Evolutionary conservation across 2,113 vertebrate species (phyloP).

Genomic region (Mormoops blainvillei): DNA sequence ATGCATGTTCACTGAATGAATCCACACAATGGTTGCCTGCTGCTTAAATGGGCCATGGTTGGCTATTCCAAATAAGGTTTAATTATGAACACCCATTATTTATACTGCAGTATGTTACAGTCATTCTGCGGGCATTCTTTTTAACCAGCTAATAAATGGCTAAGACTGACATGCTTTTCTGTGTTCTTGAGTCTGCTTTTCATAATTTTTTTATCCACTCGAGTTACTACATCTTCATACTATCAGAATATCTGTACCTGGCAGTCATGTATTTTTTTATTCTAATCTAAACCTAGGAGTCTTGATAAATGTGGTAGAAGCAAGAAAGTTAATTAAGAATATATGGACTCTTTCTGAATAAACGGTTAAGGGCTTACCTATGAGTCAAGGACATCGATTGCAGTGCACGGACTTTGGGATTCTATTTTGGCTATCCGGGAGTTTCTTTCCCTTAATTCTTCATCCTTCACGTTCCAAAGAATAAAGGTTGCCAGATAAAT

Average conservation of each 20-base stretch:
- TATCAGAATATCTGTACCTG: background rate
- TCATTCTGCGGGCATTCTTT: background rate
- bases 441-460: background rate
- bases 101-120: background rate
- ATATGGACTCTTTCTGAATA: background rate
- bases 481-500: slow-evolving; percentile 23
- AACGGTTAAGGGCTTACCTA: background rate
- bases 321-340: background rate
- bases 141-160: background rate
- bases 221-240: background rate
- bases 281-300: background rate
- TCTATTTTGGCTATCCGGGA: background rate
- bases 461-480: background rate
- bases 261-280: background rate
- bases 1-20: background rate
- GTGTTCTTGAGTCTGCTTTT: background rate
- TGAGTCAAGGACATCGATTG: background rate
- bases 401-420: background rate
- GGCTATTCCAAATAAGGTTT: background rate
- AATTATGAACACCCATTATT: background rate
- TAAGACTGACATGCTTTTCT: background rate
- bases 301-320: background rate
- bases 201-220: background rate
- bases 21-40: background rate
- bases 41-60: background rate